These are phyloP conservation scores for Macquaria australasica DNA, from an alignment of 2,113 vertebrate genomes.

Conservation along the genomic window DNA sequence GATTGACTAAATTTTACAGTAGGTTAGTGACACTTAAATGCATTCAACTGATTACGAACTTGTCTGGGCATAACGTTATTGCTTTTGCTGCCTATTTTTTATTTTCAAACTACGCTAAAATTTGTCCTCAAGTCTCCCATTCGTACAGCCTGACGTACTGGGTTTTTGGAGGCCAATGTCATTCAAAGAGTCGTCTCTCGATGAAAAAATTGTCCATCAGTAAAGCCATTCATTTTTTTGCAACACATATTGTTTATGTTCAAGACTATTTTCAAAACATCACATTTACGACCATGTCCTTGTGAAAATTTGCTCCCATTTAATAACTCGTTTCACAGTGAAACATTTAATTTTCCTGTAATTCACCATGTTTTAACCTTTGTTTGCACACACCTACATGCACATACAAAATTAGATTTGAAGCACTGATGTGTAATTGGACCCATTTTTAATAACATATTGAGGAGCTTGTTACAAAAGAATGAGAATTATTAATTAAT, in stretches of 20 bases:
- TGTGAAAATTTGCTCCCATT: conserved; percentile 6
- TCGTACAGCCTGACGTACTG: background rate
- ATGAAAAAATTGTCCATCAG: background rate
- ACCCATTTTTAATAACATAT: conserved; percentile 38
- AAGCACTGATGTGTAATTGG: conserved; percentile 3
- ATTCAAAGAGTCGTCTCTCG: background rate
- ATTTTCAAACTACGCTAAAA: background rate
- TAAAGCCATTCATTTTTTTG: background rate
- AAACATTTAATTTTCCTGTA: conserved; percentile 23
- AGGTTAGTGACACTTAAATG: background rate
- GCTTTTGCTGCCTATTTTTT: background rate
- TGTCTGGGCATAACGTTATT: background rate
- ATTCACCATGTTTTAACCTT: conserved; percentile 8
- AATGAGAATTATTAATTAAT: conserved; percentile 10
- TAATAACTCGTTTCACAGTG: background rate
- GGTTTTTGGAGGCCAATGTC: background rate
- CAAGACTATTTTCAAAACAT: background rate
- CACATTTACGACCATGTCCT: background rate
- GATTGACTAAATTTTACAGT: background rate
- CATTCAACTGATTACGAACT: background rate
- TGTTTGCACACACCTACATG: background rate
- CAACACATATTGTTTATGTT: background rate
- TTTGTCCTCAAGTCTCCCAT: background rate
- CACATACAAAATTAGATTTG: conserved; percentile 2
- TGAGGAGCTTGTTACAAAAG: conserved; percentile 1